Percentiles rank a stretch among this genome's conserved stretches.
Conservation (phyloP, 2,888 invertebrate genomes). For the Athalia cordata region DNA sequence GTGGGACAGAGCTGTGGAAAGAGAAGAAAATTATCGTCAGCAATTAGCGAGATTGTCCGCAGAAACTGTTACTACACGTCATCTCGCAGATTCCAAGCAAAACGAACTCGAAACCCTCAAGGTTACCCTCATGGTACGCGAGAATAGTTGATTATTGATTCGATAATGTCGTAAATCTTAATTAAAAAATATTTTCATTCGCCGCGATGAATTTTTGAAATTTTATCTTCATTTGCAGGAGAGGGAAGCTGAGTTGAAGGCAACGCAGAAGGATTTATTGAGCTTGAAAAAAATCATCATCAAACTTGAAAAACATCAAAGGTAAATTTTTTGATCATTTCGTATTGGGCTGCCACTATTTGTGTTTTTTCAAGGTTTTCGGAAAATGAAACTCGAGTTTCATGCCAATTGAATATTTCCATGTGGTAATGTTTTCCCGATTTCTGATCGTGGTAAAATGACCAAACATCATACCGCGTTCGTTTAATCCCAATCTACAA, state of each 20-base stretch:
- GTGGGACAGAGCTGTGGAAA: conserved; percentile 62
- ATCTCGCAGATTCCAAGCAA: conserved; percentile 62
- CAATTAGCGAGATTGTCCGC: conserved; percentile 64
- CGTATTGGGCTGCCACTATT: no score
- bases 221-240: conserved; percentile 51
- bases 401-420: no score
- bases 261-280: conserved; percentile 56
- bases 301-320: conserved; percentile 55
- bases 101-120: conserved; percentile 59
- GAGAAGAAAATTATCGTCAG: conserved; percentile 64
- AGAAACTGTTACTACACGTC: conserved; percentile 63
- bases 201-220: not conserved
- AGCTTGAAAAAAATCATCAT: conserved; percentile 56
- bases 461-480: no score
- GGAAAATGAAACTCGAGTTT: no score
- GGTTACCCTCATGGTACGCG: conserved; percentile 55
- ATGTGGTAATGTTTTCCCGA: no score
- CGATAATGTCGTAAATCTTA: not conserved
- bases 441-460: no score
- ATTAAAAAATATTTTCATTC: not conserved
- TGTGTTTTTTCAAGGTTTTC: no score
- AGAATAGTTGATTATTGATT: not conserved
- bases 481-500: not conserved
- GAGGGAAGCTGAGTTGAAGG: conserved; percentile 58
- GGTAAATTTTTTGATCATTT: conserved; percentile 49